Evolutionary conservation across 2,113 vertebrate genomes (phyloP).

Genomic region (Danio rerio): GRCz12tu NC_133186.1:34981501-34982000

Average conservation of each 20-base stretch:
- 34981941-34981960: constrained; percentile 93
- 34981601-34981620: constrained; percentile 97
- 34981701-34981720: constrained; percentile 95
- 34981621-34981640: constrained; percentile 90
- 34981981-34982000: constrained; percentile 94
- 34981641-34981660: constrained; percentile 94
- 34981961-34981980: constrained; percentile 94
- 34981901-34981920: constrained; percentile 93
- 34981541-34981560: constrained; percentile 96
- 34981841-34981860: constrained; percentile 93
- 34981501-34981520: constrained; percentile 91
- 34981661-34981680: constrained; percentile 94
- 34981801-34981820: constrained; percentile 97
- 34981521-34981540: constrained; percentile 96
- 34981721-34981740: constrained; percentile 95
- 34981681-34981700: constrained; percentile 93
- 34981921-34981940: constrained; percentile 95
- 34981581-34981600: constrained; percentile 96
- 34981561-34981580: constrained; percentile 90
- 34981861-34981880: constrained; percentile 92
- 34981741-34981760: constrained; percentile 96
- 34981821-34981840: constrained; percentile 97
- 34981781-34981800: constrained; percentile 95
- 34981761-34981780: constrained; percentile 95
- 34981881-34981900: constrained; percentile 98